A percentile compares a stretch with the other conserved stretches of the same genome.
These are phyloP conservation scores for Yponomeuta evonymella DNA, from an alignment of 2,888 invertebrate genomes.

Conservation along the genomic window DNA sequence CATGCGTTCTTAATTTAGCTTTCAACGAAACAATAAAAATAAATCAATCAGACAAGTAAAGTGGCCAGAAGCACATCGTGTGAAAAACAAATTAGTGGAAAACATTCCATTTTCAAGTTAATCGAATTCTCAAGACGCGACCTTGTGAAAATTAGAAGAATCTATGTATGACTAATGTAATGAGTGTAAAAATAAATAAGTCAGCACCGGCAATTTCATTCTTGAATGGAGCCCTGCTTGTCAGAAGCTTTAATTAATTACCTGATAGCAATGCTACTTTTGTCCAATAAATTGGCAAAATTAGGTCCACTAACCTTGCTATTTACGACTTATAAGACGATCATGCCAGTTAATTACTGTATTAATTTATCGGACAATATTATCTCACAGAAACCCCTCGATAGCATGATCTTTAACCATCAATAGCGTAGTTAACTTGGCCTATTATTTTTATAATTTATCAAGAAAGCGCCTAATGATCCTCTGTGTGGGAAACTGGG, in stretches of 20 bases:
- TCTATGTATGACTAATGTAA: background rate
- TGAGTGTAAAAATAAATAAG: background rate
- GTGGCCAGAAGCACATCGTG: background rate
- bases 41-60: background rate
- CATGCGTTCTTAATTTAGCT: background rate
- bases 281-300: background rate
- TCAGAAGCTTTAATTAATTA: background rate
- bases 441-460: background rate
- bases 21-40: background rate
- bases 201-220: background rate
- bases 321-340: background rate
- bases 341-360: background rate
- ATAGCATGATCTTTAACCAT: background rate
- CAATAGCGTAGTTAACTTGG: background rate
- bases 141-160: too few species aligned
- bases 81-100: background rate
- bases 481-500: background rate
- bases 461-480: background rate
- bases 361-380: background rate
- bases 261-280: background rate
- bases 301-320: background rate
- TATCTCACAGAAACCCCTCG: background rate
- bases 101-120: background rate
- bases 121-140: too few species aligned
- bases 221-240: background rate